A percentile compares a stretch with the other conserved stretches of the same genome.
These are phyloP conservation scores for Drosophila triauraria DNA, from an alignment of 1,140 invertebrate species.

Conservation along the genomic window DNA sequence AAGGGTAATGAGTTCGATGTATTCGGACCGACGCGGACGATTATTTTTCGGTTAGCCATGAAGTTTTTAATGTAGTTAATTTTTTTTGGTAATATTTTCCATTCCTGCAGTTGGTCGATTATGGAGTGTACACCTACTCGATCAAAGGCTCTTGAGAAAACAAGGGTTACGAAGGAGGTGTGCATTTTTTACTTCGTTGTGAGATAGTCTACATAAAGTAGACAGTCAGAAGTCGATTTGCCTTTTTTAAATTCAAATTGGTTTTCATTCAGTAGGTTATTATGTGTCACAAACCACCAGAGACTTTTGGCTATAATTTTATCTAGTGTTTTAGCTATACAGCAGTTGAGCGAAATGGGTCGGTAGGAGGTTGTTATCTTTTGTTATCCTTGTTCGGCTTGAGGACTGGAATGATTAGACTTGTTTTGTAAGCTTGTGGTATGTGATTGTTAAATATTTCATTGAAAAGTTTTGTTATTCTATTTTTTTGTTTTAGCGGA, in stretches of 20 bases:
- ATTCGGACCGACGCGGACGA: constrained; percentile 7
- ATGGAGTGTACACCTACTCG: constrained; percentile 13
- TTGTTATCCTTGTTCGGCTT: constrained; percentile 2
- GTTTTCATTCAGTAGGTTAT: constrained; percentile 8
- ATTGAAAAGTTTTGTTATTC: background rate
- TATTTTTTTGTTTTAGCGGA: background rate
- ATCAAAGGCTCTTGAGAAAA: constrained; percentile 25
- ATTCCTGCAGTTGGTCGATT: constrained; percentile 13
- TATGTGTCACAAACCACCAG: constrained; percentile 16
- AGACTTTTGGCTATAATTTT: constrained; percentile 13
- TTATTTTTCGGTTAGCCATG: constrained; percentile 17
- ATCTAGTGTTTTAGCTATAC: constrained; percentile 9
- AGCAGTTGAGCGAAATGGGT: constrained; percentile 4
- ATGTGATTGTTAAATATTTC: constrained; percentile 8
- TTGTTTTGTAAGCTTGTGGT: constrained; percentile 15
- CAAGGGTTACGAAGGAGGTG: constrained; percentile 21
- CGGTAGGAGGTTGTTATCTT: constrained; percentile 3
- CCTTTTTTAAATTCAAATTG: constrained; percentile 9
- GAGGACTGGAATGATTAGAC: constrained; percentile 6
- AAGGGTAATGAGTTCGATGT: constrained; percentile 1
- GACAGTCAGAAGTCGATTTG: background rate
- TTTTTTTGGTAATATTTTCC: constrained; percentile 12
- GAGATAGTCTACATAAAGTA: background rate
- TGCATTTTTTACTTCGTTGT: constrained; percentile 9
- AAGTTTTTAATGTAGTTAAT: constrained; percentile 3